Conservation (phyloP, 2,797 vertebrate genomes). For the Pterois miles region DNA sequence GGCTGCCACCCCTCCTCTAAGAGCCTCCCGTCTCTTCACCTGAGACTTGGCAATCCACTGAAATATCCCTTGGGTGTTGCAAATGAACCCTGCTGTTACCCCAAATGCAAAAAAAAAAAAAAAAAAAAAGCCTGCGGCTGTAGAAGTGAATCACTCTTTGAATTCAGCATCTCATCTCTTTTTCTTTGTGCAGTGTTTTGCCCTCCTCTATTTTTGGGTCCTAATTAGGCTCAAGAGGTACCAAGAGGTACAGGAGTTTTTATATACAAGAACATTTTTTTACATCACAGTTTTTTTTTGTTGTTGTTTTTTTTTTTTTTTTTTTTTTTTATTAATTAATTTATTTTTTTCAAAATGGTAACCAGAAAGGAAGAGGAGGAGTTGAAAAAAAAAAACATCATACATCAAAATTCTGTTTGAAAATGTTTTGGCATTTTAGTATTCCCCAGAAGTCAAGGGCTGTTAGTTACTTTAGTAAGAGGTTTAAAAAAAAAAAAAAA, state of each 20-base stretch:
- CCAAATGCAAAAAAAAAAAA: constrained; percentile 48
- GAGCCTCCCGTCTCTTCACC: constrained; percentile 44
- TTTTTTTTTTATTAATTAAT: too few relatives aligned
- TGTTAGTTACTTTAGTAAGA: constrained; percentile 26
- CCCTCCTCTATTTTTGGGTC: constrained; percentile 58
- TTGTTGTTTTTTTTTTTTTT: too few relatives aligned
- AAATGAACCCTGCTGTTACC: constrained; percentile 65
- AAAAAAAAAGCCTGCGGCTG: constrained; percentile 51
- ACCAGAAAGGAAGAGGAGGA: neutral
- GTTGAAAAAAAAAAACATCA: neutral
- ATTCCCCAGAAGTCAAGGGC: constrained; percentile 36
- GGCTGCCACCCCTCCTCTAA: constrained; percentile 16
- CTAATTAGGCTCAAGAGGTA: constrained; percentile 75
- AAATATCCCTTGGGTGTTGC: constrained; percentile 60
- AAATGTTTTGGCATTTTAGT: constrained; percentile 40
- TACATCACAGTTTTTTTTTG: neutral
- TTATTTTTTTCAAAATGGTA: constrained; percentile 14
- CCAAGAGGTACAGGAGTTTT: constrained; percentile 37
- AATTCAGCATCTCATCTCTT: constrained; percentile 53
- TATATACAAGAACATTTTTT: constrained; percentile 18
- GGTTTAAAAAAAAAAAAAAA: constrained; percentile 6
- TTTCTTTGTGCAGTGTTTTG: constrained; percentile 50
- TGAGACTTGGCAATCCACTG: constrained; percentile 55
- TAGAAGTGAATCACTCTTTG: constrained; percentile 60
- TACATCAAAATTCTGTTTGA: constrained; percentile 31